Base-by-base conservation (phyloP, 2,888 invertebrate genomes). In the Coleophora deauratella region DNA sequence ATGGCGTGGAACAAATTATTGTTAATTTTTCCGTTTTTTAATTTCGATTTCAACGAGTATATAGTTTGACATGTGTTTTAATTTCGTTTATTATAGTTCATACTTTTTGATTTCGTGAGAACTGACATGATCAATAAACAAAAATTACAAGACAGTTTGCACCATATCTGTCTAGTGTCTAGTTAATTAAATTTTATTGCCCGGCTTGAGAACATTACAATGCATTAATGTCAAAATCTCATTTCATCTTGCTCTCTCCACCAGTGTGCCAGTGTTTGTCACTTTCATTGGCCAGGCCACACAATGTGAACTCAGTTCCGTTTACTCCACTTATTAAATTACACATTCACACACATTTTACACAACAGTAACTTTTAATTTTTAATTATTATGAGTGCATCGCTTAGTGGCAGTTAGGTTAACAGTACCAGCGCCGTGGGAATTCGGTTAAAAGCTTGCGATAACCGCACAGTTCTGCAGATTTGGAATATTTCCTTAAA, bases 321-420 rank as follows among this genome's bases (percentile, higher is more conserved):
- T 74, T 76, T 73, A 75, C 68, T 65, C 72, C 71, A 75, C 58
- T 80, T 82, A 82, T 77, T 76, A 80, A 82, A 80, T 80, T 84
- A 82, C 77, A 81, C 75, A 82, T 79, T 81, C 81, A 75, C 85
- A 84, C 82, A 79, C 75, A 67, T 74, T 79, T 71, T 72, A 66
- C 72, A 65, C 67, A 75, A 84, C 78, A 81, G 79, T 82, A 78
- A 84, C 73, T 81, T 77, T 82, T 77, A 80, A 78, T 76, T 84
- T 79, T 82, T 71, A 77, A 76, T 71, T 74, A 73, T 78, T 79
- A 81, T 75, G 75, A 71, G 68, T 72, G 72, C 69, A 67, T 67
- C 77, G 79, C 78, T 82, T 81, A 80, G 71, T 64, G 67, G 63
- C 72, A 71, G 78, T 80, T 81, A 77, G 71, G 70, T 67, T 78